phyloP scores from a whole-genome alignment of 2,797 vertebrate genomes.

The Platyrinchus mystaceus region DNA sequence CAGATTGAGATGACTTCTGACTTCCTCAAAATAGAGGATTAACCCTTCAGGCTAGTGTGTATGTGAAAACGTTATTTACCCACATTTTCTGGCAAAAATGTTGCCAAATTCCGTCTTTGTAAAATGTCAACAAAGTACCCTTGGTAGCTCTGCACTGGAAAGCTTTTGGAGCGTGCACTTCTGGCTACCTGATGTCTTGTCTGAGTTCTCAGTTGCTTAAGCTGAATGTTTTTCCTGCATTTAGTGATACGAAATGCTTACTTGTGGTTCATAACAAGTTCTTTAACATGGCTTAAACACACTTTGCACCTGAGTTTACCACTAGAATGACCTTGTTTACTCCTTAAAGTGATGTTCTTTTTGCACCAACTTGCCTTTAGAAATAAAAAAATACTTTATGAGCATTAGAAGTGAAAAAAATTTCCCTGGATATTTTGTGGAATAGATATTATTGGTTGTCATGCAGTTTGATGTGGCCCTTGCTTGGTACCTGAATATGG shows the following conservation, averaged over 20 bases:
- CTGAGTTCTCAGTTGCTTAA: background rate
- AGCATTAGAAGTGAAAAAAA: background rate
- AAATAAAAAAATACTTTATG: background rate
- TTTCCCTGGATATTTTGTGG: background rate
- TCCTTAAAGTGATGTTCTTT: background rate
- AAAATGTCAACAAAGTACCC: background rate
- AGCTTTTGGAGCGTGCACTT: accelerated
- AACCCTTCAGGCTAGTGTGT: background rate
- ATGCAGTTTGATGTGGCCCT: background rate
- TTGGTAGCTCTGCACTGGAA: background rate
- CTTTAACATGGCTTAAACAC: background rate
- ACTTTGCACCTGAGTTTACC: background rate
- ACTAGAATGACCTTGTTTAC: background rate
- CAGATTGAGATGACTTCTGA: background rate
- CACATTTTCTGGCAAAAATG: background rate
- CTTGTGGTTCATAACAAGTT: accelerated
- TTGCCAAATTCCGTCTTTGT: background rate
- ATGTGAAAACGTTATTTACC: background rate
- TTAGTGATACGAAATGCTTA: background rate
- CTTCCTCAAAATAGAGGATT: background rate
- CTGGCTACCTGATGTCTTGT: background rate
- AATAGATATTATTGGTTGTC: background rate
- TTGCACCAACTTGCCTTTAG: background rate
- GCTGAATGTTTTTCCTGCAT: background rate
- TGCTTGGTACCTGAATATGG: background rate